Evolutionary conservation across 2,113 vertebrate genomes (phyloP).

Genomic region (Alces alces): DNA sequence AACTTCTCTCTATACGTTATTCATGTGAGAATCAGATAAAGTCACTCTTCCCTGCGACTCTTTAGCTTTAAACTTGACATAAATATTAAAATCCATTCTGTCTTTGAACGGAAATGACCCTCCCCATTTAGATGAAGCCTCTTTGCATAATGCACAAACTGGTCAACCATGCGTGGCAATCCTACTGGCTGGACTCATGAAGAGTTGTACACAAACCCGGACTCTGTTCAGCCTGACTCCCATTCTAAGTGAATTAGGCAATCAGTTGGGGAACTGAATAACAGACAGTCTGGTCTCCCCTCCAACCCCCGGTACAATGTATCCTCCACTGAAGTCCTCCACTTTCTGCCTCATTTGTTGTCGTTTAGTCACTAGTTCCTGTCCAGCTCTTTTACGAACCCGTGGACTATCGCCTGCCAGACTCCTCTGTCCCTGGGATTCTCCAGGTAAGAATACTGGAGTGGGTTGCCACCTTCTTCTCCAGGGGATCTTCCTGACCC

Average conservation of each 20-base stretch:
- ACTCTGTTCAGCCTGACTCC: rapidly evolving
- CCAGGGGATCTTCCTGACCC: background rate
- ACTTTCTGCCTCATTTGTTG: background rate
- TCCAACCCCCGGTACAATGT: rapidly evolving
- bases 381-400: background rate
- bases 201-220: rapidly evolving
- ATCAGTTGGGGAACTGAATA: rapidly evolving
- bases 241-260: background rate
- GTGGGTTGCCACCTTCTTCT: background rate
- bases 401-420: background rate
- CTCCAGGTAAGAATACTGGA: background rate
- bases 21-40: background rate
- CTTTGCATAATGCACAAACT: background rate
- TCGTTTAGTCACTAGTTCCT: background rate
- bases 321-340: background rate
- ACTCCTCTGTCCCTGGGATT: background rate
- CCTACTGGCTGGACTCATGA: rapidly evolving
- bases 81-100: background rate
- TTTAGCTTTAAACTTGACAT: background rate
- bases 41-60: background rate
- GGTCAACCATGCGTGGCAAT: rapidly evolving
- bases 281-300: rapidly evolving
- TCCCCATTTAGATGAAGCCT: rapidly evolving
- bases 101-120: background rate
- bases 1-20: rapidly evolving